Conservation (phyloP, 1,140 invertebrate genomes). For the Euwallacea similis region DNA sequence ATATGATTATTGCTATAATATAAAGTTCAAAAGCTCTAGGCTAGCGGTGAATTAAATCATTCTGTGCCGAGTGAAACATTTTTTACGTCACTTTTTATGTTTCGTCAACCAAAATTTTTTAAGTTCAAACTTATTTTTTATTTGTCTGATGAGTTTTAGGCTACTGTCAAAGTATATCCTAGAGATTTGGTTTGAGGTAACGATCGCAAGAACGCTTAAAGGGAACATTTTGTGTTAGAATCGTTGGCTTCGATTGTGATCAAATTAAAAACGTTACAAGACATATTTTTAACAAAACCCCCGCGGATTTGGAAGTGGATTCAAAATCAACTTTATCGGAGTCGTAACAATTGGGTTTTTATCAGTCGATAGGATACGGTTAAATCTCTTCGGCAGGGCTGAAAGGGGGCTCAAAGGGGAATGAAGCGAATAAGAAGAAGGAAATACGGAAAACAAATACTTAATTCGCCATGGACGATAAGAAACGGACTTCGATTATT, state of each 20-base stretch:
- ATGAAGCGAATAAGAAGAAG: conserved; percentile 19
- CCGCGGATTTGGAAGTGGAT: conserved; percentile 35
- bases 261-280: conserved; percentile 36
- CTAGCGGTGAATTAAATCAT: no score
- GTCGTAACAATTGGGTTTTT: conserved; percentile 40
- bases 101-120: no score
- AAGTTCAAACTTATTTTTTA: no score
- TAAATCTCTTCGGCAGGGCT: conserved; percentile 26
- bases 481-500: neutral
- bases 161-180: no score
- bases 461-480: neutral
- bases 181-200: no score
- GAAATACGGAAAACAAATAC: conserved; percentile 31
- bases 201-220: neutral
- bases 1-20: no score
- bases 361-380: conserved; percentile 41
- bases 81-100: no score
- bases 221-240: no score
- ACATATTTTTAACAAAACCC: conserved; percentile 36
- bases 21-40: no score
- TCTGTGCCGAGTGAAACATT: no score
- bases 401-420: conserved; percentile 3
- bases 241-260: conserved; percentile 7
- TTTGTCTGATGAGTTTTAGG: no score
- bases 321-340: conserved; percentile 40